Percentiles rank a stretch among this genome's conserved stretches.
These are phyloP conservation scores for Chamaetylas fuelleborni DNA, from an alignment of 2,113 vertebrate genomes.

Conservation along the genomic window DNA sequence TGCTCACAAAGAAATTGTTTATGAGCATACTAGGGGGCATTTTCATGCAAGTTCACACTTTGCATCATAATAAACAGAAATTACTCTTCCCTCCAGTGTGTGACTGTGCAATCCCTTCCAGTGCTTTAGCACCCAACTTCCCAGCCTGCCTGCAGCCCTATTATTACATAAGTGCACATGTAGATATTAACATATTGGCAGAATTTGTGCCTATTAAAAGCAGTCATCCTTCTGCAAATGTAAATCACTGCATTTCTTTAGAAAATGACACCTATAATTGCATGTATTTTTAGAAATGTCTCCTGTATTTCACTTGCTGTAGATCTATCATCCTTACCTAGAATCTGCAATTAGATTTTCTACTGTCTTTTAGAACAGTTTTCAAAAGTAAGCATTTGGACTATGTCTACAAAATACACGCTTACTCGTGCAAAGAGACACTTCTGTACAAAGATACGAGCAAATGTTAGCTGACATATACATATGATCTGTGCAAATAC, in stretches of 20 bases:
- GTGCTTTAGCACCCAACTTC: background rate
- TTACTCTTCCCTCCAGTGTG: background rate
- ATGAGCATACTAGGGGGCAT: background rate
- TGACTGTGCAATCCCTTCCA: background rate
- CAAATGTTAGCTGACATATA: background rate
- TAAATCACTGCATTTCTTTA: background rate
- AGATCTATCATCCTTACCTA: background rate
- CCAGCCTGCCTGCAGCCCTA: background rate
- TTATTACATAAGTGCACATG: background rate
- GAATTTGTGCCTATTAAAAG: background rate
- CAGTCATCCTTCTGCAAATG: background rate
- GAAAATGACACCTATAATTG: background rate
- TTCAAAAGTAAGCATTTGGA: background rate
- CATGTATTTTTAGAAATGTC: background rate
- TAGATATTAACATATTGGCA: background rate
- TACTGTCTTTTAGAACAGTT: background rate
- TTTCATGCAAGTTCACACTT: background rate
- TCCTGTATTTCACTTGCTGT: background rate
- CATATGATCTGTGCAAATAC: background rate
- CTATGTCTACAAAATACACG: background rate
- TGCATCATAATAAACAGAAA: background rate
- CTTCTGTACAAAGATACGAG: background rate
- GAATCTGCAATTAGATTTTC: background rate
- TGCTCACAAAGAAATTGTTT: background rate
- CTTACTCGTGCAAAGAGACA: background rate